A percentile compares a stretch with the other conserved stretches of the same genome.
phyloP scores from a whole-genome alignment of 1,140 invertebrate species.

The Trigoniulus corallinus region DNA sequence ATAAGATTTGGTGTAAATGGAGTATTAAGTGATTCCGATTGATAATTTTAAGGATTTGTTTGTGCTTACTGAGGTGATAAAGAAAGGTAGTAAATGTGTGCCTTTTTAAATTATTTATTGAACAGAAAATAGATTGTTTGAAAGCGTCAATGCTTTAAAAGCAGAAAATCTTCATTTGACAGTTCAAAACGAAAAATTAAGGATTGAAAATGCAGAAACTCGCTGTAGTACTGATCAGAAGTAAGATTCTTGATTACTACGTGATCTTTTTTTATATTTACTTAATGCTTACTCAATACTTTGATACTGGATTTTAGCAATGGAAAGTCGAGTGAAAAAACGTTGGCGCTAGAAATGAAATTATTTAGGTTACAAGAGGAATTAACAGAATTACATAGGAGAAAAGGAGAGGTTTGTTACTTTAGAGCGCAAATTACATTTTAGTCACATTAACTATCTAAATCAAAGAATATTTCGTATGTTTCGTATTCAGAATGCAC shows the following conservation, averaged over 20 bases:
- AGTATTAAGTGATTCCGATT: too few species aligned
- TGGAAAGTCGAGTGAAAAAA: not conserved
- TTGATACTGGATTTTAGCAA: not conserved
- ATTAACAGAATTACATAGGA: slow-evolving; percentile 68
- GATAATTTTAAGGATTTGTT: too few species aligned
- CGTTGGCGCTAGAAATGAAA: slow-evolving; percentile 56
- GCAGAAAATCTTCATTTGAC: slow-evolving; percentile 67
- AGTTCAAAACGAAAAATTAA: slow-evolving; percentile 63
- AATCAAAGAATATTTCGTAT: not conserved
- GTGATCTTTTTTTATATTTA: not conserved
- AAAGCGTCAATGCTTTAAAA: slow-evolving; percentile 54
- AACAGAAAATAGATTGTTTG: slow-evolving; percentile 74
- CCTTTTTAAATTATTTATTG: too few species aligned
- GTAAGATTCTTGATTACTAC: not conserved
- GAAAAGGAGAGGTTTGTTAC: slow-evolving; percentile 49
- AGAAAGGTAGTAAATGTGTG: too few species aligned
- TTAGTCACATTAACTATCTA: too few species aligned
- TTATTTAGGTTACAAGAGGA: slow-evolving; percentile 75
- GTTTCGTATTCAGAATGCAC: slow-evolving; percentile 42
- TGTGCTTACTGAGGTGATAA: too few species aligned
- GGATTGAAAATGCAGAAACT: slow-evolving; percentile 35
- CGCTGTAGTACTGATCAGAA: slow-evolving; percentile 18
- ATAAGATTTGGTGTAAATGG: too few species aligned
- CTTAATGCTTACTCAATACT: not conserved
- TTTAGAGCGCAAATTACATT: too few species aligned